Conservation (phyloP, 1,140 invertebrate species). For the Trichoplusia ni region DNA sequence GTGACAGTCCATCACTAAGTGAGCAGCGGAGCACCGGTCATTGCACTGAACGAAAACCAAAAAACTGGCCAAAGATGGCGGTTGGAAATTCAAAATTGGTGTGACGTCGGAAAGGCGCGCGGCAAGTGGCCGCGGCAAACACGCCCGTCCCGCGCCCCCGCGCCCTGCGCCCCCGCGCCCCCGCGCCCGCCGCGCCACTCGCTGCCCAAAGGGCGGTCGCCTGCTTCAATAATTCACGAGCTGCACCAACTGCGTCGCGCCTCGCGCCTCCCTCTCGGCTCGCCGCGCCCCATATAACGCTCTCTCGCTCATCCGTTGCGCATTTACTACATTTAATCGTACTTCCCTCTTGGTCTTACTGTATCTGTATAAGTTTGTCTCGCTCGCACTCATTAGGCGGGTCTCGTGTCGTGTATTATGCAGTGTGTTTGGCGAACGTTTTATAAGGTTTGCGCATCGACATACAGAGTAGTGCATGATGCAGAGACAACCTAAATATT, state of each 20-base stretch:
- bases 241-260: constrained; percentile 51
- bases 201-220: constrained; percentile 69
- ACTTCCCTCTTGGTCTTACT: constrained; percentile 24
- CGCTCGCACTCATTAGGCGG: constrained; percentile 60
- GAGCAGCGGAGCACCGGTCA: constrained; percentile 22
- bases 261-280: constrained; percentile 38
- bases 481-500: constrained; percentile 37
- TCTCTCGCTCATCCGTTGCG: constrained; percentile 58
- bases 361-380: constrained; percentile 26
- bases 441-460: constrained; percentile 69
- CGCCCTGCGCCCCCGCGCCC: constrained; percentile 24
- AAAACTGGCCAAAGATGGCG: constrained; percentile 63
- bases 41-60: constrained; percentile 45
- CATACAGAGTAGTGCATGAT: constrained; percentile 45
- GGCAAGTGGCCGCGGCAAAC: constrained; percentile 49
- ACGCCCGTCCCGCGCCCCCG: constrained; percentile 27
- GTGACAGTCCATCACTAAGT: constrained; percentile 23
- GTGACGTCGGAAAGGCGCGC: constrained; percentile 66
- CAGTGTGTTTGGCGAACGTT: constrained; percentile 70
- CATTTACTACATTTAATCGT: constrained; percentile 51
- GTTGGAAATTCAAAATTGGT: constrained; percentile 60
- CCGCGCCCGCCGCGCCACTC: constrained; percentile 41
- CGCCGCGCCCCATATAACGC: constrained; percentile 33
- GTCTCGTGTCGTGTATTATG: constrained; percentile 63
- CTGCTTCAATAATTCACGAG: constrained; percentile 65